Evolutionary conservation across 30 jellyfish, hydroid and myxozoan genomes (phyloP).

Genomic region (Clytia hemisphaerica): DNA sequence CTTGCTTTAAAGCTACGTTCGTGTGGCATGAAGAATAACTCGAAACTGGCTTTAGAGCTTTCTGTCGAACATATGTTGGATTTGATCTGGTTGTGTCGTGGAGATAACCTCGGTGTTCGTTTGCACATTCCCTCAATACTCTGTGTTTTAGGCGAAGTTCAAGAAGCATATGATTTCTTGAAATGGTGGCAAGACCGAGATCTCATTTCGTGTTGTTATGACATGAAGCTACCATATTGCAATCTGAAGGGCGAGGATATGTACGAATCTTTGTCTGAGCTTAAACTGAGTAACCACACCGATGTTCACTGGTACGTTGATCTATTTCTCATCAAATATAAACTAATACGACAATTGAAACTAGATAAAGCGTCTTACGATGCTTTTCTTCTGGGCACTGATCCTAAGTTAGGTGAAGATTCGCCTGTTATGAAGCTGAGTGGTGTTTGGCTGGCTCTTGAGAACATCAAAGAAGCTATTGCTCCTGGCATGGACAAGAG

Average conservation of each 20-base stretch:
- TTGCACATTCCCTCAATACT: slow-evolving; percentile 5
- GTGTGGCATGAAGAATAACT: not conserved
- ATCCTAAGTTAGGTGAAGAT: not conserved
- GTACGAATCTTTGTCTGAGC: too few species aligned
- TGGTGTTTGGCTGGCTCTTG: not conserved
- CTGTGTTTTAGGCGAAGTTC: too few species aligned
- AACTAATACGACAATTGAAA: too few species aligned
- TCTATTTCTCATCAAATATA: too few species aligned
- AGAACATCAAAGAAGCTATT: too few species aligned
- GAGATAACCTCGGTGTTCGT: slow-evolving; percentile 18
- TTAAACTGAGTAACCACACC: too few species aligned
- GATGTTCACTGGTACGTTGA: too few species aligned
- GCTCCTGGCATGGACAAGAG: too few species aligned
- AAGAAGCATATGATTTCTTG: slow-evolving; percentile 16
- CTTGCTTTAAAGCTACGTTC: not conserved
- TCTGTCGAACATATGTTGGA: not conserved
- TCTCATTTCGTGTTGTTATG: not conserved
- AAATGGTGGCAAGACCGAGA: slow-evolving; percentile 22
- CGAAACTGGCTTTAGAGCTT: not conserved
- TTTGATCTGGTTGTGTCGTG: not conserved
- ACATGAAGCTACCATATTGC: not conserved
- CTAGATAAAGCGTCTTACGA: too few species aligned
- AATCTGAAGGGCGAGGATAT: too few species aligned
- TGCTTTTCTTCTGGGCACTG: slow-evolving; percentile 25
- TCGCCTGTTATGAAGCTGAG: slow-evolving; percentile 24